These are phyloP conservation scores for Gymnobelideus leadbeateri DNA, from an alignment of 2,113 vertebrate species.

Conservation along the genomic window DNA sequence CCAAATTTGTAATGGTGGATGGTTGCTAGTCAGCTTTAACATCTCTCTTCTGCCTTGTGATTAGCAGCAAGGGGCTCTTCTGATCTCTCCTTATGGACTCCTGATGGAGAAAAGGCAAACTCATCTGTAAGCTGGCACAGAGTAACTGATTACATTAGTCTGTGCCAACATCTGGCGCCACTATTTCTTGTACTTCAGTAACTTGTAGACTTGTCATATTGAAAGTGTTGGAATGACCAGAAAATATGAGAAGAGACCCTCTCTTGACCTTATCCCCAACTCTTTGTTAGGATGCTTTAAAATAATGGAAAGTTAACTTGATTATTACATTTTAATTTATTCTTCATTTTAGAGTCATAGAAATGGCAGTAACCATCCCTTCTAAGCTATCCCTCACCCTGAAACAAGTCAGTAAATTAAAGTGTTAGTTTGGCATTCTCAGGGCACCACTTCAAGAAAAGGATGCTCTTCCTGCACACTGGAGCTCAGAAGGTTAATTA, in stretches of 20 bases:
- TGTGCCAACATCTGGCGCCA: neutral
- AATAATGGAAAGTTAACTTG: constrained; percentile 13
- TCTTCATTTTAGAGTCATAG: constrained; percentile 26
- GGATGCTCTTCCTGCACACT: constrained; percentile 23
- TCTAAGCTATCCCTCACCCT: no score
- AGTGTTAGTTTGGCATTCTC: constrained; percentile 47
- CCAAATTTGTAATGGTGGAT: neutral
- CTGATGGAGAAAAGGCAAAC: constrained; percentile 35
- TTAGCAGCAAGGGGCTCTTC: neutral
- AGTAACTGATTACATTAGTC: constrained; percentile 51
- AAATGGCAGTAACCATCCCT: constrained; percentile 48
- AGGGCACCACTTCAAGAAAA: constrained; percentile 52
- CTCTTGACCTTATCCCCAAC: neutral
- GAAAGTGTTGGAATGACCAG: constrained; percentile 1
- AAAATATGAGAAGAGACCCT: constrained; percentile 14
- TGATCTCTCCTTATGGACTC: constrained; percentile 33
- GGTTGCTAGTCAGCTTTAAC: constrained; percentile 5
- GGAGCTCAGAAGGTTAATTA: constrained; percentile 69
- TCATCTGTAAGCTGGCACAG: constrained; percentile 12
- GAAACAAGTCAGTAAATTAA: constrained; percentile 37
- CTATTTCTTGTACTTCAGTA: constrained; percentile 32
- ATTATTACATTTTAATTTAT: constrained; percentile 32
- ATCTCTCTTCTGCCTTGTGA: neutral
- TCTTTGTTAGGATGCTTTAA: neutral
- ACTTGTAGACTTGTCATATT: neutral